phyloP scores from a whole-genome alignment of 2,113 vertebrate species.

The Hassar affinis region DNA sequence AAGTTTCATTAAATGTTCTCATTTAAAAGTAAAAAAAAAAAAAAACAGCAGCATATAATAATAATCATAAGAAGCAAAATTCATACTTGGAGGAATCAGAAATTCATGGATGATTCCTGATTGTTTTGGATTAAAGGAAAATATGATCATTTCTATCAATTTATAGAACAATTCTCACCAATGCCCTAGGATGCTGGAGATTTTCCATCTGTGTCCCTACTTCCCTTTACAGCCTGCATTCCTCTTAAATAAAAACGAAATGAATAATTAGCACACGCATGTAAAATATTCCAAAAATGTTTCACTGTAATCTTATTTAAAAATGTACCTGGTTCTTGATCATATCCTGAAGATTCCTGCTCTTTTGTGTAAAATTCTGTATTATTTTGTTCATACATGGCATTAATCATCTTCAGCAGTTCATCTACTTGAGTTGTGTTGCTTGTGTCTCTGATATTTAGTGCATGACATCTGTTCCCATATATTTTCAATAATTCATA shows the following conservation, averaged over 20 bases:
- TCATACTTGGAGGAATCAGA: neutral
- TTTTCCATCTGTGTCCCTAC: neutral
- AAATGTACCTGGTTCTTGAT: neutral
- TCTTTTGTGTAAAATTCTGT: no score
- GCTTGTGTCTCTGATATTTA: slow-evolving; percentile 35
- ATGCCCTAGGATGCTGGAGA: neutral
- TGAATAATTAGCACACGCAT: neutral
- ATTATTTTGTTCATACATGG: neutral
- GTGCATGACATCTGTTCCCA: slow-evolving; percentile 18
- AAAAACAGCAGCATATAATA: neutral
- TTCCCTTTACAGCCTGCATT: neutral
- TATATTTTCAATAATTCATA: neutral
- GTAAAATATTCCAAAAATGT: neutral
- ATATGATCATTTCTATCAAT: no score
- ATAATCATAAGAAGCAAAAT: neutral
- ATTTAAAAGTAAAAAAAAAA: neutral
- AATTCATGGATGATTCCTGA: neutral
- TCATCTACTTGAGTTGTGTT: slow-evolving; percentile 22
- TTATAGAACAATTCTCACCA: no score
- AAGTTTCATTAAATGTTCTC: neutral
- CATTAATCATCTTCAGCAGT: slow-evolving; percentile 25
- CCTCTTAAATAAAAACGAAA: neutral
- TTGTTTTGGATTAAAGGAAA: neutral
- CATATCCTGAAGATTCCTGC: neutral
- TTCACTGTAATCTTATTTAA: neutral